Evolutionary conservation across 2,797 vertebrate species (phyloP), one percentile per base, ranked within the genome.

Genomic region (Poliocrania exsul): DNA sequence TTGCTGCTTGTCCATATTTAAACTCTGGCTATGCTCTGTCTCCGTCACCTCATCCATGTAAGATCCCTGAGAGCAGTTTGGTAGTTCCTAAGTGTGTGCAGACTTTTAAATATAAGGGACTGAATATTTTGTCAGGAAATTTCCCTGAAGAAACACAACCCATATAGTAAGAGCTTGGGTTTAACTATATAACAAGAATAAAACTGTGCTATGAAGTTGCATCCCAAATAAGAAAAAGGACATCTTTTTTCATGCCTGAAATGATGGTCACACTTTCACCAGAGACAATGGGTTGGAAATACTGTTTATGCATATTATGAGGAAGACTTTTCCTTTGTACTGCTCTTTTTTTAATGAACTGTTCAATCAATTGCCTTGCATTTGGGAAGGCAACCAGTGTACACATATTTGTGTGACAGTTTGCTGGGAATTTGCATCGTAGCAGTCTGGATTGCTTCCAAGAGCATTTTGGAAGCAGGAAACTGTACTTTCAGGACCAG

Each of bases 391-490:
- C 73, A 74, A 47, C 28, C 67, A 67, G 81, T 42, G 16, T 47
- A 49, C 23, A 2, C 50, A 72, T 88, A 56, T 40, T 93, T 95
- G 35, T 85, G 74, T 87, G 81, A 94, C 79, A 79, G 67, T 65
- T 92, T 74, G 19, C 86, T 94, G 7, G 3, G 0, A 70, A n/a
- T n/a, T n/a, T 93, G 74, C 83, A 89, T 93, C 94, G 49, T 44
- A 95, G 80, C 81, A 51, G 64, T 88, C 79, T 91, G 84, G 82
- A 71, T 29, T 67, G 49, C 31, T 94, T 95, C 90, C 89, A 94
- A 65, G 66, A 88, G n/a, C 57, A 12, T 94, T 96, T 75, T 77
- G 77, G 81, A 74, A 92, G 44, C 56, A 81, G 66, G 74, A 95
- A 94, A 91, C 58, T 49, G 61, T 47, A 47, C 58, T 95, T 85